These are phyloP conservation scores for Andrena fulva DNA, from an alignment of 2,888 invertebrate species.

Conservation along the genomic window DNA sequence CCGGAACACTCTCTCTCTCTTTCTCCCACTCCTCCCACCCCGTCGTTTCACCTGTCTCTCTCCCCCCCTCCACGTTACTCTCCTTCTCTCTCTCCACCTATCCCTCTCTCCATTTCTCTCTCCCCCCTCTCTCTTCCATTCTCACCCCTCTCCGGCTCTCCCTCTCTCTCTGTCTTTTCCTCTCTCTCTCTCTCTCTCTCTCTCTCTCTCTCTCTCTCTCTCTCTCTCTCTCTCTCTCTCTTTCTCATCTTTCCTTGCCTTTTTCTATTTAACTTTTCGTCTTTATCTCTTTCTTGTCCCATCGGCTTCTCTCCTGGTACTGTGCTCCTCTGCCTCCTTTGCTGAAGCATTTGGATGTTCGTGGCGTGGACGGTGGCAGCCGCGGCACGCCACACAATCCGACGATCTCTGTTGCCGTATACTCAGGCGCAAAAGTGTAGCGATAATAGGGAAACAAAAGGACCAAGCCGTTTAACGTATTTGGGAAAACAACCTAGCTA, in stretches of 20 bases:
- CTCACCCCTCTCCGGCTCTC: too few species aligned
- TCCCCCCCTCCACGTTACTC: too few species aligned
- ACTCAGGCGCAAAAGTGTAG: slow-evolving; percentile 66
- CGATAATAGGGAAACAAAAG: background rate
- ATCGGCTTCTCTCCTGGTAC: slow-evolving; percentile 40
- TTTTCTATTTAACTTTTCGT: slow-evolving; percentile 38
- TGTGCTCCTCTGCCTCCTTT: slow-evolving; percentile 23
- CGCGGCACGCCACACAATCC: slow-evolving; percentile 74
- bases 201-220: slow-evolving; percentile 1
- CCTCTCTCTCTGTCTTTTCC: slow-evolving; percentile 21
- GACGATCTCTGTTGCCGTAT: slow-evolving; percentile 67
- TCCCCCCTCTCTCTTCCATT: too few species aligned
- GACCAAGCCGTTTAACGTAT: background rate
- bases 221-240: slow-evolving; percentile 42
- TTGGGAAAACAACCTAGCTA: background rate
- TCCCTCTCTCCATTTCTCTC: too few species aligned
- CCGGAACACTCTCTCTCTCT: slow-evolving; percentile 59
- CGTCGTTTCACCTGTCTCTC: background rate
- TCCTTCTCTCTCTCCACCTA: too few species aligned
- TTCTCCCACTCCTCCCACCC: slow-evolving; percentile 16
- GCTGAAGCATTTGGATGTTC: slow-evolving; percentile 65
- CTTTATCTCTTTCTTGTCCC: slow-evolving; percentile 53
- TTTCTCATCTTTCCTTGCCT: slow-evolving; percentile 17
- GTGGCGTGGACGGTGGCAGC: slow-evolving; percentile 74
- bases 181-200: background rate